Conservation (phyloP, 2,797 vertebrate genomes). For the Silurus lanzhouensis region DNA sequence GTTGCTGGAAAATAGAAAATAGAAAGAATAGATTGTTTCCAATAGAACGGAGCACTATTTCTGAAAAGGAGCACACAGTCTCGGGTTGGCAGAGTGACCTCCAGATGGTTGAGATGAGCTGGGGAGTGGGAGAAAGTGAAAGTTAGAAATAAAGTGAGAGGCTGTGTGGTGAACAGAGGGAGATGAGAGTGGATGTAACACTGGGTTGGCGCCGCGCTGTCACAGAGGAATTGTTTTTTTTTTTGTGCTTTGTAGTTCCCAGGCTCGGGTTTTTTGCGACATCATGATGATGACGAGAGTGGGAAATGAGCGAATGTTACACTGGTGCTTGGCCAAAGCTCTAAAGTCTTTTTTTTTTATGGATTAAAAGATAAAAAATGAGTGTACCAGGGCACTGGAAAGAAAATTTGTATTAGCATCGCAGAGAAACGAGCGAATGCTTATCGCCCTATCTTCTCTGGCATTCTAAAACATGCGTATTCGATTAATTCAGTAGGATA, state of each 20-base stretch:
- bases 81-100: constrained; percentile 59
- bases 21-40: constrained; percentile 50
- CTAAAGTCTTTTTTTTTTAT: constrained; percentile 6
- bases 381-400: constrained; percentile 1
- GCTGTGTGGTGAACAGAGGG: constrained; percentile 44
- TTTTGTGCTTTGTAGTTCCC: background rate
- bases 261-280: constrained; percentile 13
- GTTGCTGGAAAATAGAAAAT: constrained; percentile 57
- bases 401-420: constrained; percentile 3
- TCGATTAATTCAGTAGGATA: constrained; percentile 2
- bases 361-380: constrained; percentile 17
- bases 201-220: constrained; percentile 47
- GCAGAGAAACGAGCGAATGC: constrained; percentile 1
- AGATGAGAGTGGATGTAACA: constrained; percentile 42
- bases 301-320: constrained; percentile 12
- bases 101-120: constrained; percentile 59
- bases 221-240: constrained; percentile 29
- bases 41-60: constrained; percentile 56
- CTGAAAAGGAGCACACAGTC: constrained; percentile 60
- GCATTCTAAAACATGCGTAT: constrained; percentile 1
- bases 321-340: constrained; percentile 13
- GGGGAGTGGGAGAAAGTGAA: constrained; percentile 48
- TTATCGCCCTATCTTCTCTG: constrained; percentile 5
- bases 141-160: constrained; percentile 51
- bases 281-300: constrained; percentile 5